Percentiles rank a stretch among this genome's conserved stretches.
Conservation (phyloP, 2,797 vertebrate genomes). For the Pyrrhura leucotis region DNA sequence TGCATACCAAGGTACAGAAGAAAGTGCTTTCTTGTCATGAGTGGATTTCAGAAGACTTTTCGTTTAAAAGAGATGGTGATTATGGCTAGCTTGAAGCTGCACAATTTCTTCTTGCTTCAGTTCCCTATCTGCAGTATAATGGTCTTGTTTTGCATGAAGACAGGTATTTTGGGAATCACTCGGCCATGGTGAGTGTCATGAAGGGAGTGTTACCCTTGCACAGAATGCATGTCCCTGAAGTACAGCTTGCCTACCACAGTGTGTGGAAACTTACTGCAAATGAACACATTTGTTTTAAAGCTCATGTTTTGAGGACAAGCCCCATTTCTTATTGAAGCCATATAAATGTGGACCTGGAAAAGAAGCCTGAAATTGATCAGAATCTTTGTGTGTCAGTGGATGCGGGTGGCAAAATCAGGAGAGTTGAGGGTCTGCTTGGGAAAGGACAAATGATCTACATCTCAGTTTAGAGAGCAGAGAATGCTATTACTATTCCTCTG, state of each 20-base stretch:
- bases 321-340: fast-evolving
- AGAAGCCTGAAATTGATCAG: not conserved
- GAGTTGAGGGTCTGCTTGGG: not conserved
- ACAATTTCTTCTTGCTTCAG: not conserved
- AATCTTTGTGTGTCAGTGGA: not conserved
- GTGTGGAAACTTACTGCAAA: not conserved
- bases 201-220: fast-evolving
- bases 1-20: not conserved
- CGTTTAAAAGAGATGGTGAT: not conserved
- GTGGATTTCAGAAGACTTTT: not conserved
- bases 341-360: not conserved
- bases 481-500: not conserved
- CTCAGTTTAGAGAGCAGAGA: not conserved
- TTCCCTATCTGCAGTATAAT: not conserved
- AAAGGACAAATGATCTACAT: not conserved
- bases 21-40: not conserved
- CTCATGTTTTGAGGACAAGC: not conserved
- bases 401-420: not conserved
- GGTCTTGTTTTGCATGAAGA: not conserved
- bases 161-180: not conserved
- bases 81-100: not conserved
- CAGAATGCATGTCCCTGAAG: not conserved
- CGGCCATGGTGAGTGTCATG: not conserved
- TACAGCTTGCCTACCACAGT: not conserved
- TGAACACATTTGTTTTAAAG: not conserved